phyloP scores from a whole-genome alignment of 2,113 vertebrate genomes.

The Theristicus caerulescens region DNA sequence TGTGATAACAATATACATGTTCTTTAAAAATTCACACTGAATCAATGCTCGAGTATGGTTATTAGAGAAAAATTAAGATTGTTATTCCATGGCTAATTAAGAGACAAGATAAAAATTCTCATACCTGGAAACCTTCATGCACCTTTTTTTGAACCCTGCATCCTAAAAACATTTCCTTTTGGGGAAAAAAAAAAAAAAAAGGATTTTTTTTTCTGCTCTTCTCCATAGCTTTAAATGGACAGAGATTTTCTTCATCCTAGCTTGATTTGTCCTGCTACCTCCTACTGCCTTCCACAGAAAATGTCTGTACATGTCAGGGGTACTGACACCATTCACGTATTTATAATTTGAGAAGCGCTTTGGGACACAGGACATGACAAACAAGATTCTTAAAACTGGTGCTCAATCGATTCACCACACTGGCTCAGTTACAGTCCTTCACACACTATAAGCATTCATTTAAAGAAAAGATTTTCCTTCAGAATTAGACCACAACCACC shows the following conservation, averaged over 20 bases:
- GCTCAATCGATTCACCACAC: not conserved
- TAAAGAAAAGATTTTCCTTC: conserved; percentile 34
- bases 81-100: not conserved
- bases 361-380: not conserved
- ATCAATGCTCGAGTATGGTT: not conserved
- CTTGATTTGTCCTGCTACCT: not conserved
- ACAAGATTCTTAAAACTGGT: not conserved
- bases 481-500: conserved; percentile 46
- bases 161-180: not conserved
- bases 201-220: too few species aligned
- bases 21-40: not conserved
- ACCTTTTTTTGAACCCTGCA: not conserved
- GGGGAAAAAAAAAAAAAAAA: not conserved
- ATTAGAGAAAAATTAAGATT: not conserved
- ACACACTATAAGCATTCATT: not conserved
- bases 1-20: accelerated
- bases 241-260: not conserved
- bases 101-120: not conserved
- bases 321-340: not conserved
- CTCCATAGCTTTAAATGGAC: not conserved
- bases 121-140: not conserved
- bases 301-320: not conserved
- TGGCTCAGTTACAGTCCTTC: not conserved
- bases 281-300: not conserved
- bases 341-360: not conserved